These are phyloP conservation scores for Lethrus apterus DNA, from an alignment of 1,140 invertebrate genomes.

Conservation along the genomic window DNA sequence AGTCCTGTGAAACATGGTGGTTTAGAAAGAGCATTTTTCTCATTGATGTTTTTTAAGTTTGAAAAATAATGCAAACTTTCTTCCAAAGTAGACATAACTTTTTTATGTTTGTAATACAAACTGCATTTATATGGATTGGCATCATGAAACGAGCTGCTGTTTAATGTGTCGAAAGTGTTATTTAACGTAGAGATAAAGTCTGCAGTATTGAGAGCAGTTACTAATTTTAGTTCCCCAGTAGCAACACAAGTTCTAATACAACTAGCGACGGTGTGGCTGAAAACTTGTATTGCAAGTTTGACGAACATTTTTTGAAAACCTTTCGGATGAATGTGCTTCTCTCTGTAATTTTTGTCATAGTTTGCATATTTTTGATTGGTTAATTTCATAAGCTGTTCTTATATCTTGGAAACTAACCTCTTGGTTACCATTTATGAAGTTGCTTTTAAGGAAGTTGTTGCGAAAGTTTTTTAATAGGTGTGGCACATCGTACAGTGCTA, in stretches of 20 bases:
- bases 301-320: slow-evolving; percentile 9
- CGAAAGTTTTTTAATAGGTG: slow-evolving; percentile 13
- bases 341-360: neutral
- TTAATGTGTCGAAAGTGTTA: slow-evolving; percentile 12
- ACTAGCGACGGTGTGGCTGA: neutral
- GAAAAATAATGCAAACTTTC: too few relatives aligned
- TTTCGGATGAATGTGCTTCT: slow-evolving; percentile 10
- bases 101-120: too few relatives aligned
- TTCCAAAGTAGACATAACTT: too few relatives aligned
- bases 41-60: too few relatives aligned
- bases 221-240: slow-evolving; percentile 21
- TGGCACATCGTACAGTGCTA: slow-evolving; percentile 6
- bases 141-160: too few relatives aligned
- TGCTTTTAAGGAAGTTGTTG: slow-evolving; percentile 1
- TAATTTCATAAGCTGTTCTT: neutral
- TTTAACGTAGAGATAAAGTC: slow-evolving; percentile 23
- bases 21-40: too few relatives aligned
- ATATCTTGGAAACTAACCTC: neutral
- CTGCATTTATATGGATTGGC: too few relatives aligned
- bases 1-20: too few relatives aligned
- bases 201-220: slow-evolving; percentile 17
- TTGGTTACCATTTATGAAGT: neutral
- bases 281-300: slow-evolving; percentile 14
- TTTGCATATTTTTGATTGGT: neutral
- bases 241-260: slow-evolving; percentile 8